Evolutionary conservation across 2,113 vertebrate species (phyloP), one percentile per base, ranked within the genome.

Genomic region (Dasypus novemcinctus): DNA sequence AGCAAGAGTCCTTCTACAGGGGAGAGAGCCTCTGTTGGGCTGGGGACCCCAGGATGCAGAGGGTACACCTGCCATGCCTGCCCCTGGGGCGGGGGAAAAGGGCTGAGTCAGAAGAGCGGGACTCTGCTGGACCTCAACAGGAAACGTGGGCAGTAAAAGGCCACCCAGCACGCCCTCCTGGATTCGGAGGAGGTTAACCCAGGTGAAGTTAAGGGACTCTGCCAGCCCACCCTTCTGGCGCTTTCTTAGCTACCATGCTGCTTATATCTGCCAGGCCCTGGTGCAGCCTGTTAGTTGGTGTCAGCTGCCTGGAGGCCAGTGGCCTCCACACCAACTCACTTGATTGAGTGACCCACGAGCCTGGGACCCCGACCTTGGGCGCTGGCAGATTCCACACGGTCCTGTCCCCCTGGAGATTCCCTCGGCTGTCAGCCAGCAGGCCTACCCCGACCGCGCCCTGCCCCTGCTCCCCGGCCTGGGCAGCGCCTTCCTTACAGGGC

Each of bases 121-220:
- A 20, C 23, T 57, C 43, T 33, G 2, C 13, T 36, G 52, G 38
- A 18, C 46, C 61, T 61, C 64, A 3, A 10, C 82, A 71, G 41
- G 27, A 0, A 7, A n/a, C 36, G 9, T 12, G 9, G 66, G 41
- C 20, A 4, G 29, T 7, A 21, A 69, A 78, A 72, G 76, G 38
- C 2, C 4, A 1, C 10, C 20, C 4, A 0, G 1, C 11, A 20
- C 0, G 0, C 61, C 43, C 25, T 78, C 52, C 46, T 49, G 59
- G 57, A 33, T 46, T 54, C 18, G 1, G 18, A 5, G 1, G n/a
- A n/a, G n/a, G n/a, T n/a, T 15, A 31, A 18, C 18, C 75, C 5
- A 5, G 2, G 29, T 1, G 38, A 64, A 33, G 86, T 8, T 15
- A 36, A n/a, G 46, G 7, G 17, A 41, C 3, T 3, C 13, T 25